A percentile compares a stretch with the other conserved stretches of the same genome.
phyloP scores from a whole-genome alignment of 2,888 invertebrate genomes.

The Meteorus cinctellus region DNA sequence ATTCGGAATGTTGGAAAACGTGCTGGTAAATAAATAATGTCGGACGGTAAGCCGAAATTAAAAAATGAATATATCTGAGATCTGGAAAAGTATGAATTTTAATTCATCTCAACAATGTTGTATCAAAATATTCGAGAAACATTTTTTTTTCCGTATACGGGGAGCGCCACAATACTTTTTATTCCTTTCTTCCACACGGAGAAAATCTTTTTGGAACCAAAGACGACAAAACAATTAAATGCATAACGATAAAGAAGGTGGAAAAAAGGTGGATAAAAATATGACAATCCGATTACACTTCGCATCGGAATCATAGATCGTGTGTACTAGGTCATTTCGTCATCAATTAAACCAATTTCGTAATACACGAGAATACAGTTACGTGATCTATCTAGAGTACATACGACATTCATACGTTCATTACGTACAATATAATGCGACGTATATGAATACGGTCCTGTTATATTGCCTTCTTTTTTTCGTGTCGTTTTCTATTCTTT shows the following conservation, averaged over 20 bases:
- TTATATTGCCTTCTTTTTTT: constrained; percentile 8
- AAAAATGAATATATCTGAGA: constrained; percentile 43
- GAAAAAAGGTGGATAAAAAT: constrained; percentile 59
- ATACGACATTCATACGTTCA: constrained; percentile 39
- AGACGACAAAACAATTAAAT: constrained; percentile 39
- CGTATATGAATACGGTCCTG: neutral
- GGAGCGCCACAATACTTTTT: constrained; percentile 24
- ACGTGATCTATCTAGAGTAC: constrained; percentile 26
- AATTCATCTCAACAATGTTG: constrained; percentile 68
- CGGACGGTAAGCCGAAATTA: constrained; percentile 40
- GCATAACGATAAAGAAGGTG: constrained; percentile 37
- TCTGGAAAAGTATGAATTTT: constrained; percentile 68
- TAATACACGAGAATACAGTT: constrained; percentile 30
- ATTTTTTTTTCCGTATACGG: constrained; percentile 48
- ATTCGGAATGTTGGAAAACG: neutral
- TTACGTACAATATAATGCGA: constrained; percentile 17
- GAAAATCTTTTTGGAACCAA: constrained; percentile 31
- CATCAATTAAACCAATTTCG: constrained; percentile 67
- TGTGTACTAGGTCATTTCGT: constrained; percentile 68
- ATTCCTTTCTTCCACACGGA: constrained; percentile 22
- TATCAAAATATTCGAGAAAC: constrained; percentile 67
- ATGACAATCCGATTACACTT: constrained; percentile 66
- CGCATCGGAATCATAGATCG: constrained; percentile 68
- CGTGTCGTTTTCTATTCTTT: constrained; percentile 20
- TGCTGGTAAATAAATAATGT: constrained; percentile 10